Base-by-base conservation (phyloP, 2,888 invertebrate species). In the Leuctra nigra region DNA sequence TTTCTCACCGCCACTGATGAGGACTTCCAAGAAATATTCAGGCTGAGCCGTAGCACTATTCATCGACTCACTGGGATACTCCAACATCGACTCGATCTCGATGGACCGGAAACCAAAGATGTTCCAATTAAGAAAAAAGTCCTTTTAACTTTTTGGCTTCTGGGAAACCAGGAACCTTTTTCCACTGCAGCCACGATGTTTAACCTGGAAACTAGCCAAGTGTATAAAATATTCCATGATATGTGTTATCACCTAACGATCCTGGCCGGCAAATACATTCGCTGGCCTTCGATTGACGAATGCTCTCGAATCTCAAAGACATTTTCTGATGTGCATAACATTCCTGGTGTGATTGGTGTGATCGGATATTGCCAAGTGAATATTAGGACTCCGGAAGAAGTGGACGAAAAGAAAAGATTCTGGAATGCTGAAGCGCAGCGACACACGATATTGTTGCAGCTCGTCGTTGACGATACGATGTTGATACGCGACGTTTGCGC, bases 281-380 rank as follows among this genome's bases (percentile, higher is more conserved):
- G 23, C 9, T 61, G 61, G 61, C 61, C 61, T n/a, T 47, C 59
- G n/a, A 18, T 24, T 16, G 35, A 36, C 1, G 57, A 61, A 33
- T 44, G 50, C 20, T 16, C 23, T 36, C 13, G 38, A n/a, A 59
- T 61, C 52, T 24, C 55, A 0, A 55, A 53, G n/a, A 52, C 55
- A 9, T 61, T 61, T 50, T 41, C 53, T 7, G 48, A 13, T 20
- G 18, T 25, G 14, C 56, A 55, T 35, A 57, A 57, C 13, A 59
- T 61, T n/a, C 59, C 61, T 4, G 59, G 59, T 14, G 57, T 61
- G 11, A 54, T 61, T 29, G 61, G 61, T 9, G 44, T 59, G 9
- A 55, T 61, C 13, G 61, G 53, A 13, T 38, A 52, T 16, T 46
- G 55, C 22, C 53, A 46, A 16, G 18, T 61, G 11, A 50, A 53